Percentiles rank a stretch among this genome's conserved stretches.
These are phyloP conservation scores for Bicyclus anynana DNA, from an alignment of 1,140 invertebrate species.

Conservation along the genomic window DNA sequence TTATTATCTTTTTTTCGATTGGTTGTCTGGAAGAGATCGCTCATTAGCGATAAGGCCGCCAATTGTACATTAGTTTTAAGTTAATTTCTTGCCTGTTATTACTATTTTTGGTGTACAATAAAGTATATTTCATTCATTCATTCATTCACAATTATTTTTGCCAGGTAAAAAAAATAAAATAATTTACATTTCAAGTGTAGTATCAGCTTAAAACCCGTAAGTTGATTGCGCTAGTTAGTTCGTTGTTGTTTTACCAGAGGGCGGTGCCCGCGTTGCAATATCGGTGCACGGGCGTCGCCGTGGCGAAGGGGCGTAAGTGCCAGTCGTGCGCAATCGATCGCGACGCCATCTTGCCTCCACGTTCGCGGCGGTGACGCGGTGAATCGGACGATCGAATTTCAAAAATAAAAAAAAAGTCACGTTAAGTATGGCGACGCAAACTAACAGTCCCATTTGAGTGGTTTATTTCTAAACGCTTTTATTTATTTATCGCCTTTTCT, in stretches of 20 bases:
- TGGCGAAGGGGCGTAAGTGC: constrained; percentile 54
- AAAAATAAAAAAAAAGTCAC: constrained; percentile 27
- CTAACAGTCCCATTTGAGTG: no score
- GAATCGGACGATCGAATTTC: constrained; percentile 22
- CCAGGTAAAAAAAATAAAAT: no score
- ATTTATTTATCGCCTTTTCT: no score
- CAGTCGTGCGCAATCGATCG: constrained; percentile 45
- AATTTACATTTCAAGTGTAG: neutral
- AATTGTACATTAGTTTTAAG: no score
- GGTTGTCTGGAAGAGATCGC: no score
- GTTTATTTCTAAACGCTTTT: no score
- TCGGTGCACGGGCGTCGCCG: constrained; percentile 62
- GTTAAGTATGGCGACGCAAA: constrained; percentile 16
- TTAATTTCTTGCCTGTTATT: no score
- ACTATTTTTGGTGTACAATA: no score
- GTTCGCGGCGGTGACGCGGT: constrained; percentile 34
- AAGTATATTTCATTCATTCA: no score
- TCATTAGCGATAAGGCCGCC: no score
- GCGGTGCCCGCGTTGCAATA: constrained; percentile 39
- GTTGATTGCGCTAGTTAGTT: constrained; percentile 15
- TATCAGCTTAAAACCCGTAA: neutral
- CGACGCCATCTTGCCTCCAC: constrained; percentile 68
- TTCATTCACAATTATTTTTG: no score
- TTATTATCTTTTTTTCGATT: no score
- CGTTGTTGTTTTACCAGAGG: constrained; percentile 22